These are phyloP conservation scores for Stylophora pistillata DNA, from an alignment of 64 coral and sea anemone genomes.

Conservation along the genomic window DNA sequence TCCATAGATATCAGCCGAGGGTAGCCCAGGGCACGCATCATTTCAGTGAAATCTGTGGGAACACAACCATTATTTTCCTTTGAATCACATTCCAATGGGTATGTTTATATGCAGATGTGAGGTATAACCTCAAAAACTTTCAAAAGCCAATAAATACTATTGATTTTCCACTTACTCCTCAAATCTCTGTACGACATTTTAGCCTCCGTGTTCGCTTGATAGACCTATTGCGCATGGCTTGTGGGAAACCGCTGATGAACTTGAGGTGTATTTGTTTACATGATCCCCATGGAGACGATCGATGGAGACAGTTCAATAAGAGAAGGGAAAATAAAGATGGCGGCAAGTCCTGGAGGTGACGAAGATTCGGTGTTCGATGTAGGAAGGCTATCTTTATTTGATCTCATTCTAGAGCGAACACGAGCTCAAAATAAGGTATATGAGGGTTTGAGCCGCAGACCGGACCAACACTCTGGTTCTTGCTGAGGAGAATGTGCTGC, in stretches of 20 bases:
- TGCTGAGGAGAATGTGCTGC: neutral
- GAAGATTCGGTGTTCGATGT: constrained; percentile 74
- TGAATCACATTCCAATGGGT: neutral
- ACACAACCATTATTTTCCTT: neutral
- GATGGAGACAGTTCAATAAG: too few species aligned
- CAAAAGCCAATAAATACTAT: neutral
- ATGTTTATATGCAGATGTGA: neutral
- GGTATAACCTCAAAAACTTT: neutral
- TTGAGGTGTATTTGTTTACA: constrained; percentile 7
- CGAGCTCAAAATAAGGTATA: constrained; percentile 95
- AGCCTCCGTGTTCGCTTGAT: constrained; percentile 11
- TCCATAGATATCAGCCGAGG: constrained; percentile 99
- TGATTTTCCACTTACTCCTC: constrained; percentile 75
- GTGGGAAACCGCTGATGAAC: constrained; percentile 47
- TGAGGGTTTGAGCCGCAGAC: neutral
- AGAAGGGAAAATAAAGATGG: constrained; percentile 76
- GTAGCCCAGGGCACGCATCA: constrained; percentile 98
- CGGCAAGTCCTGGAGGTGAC: constrained; percentile 70
- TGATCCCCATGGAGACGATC: constrained; percentile 67
- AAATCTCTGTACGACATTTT: constrained; percentile 98
- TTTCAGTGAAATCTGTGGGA: constrained; percentile 95
- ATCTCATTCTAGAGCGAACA: constrained; percentile 88
- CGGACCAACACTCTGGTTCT: neutral
- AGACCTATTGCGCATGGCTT: constrained; percentile 53
- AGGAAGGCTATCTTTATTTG: constrained; percentile 86